These are phyloP conservation scores for Atrina japonica DNA, from an alignment of 2,888 invertebrate genomes.

Conservation along the genomic window DNA sequence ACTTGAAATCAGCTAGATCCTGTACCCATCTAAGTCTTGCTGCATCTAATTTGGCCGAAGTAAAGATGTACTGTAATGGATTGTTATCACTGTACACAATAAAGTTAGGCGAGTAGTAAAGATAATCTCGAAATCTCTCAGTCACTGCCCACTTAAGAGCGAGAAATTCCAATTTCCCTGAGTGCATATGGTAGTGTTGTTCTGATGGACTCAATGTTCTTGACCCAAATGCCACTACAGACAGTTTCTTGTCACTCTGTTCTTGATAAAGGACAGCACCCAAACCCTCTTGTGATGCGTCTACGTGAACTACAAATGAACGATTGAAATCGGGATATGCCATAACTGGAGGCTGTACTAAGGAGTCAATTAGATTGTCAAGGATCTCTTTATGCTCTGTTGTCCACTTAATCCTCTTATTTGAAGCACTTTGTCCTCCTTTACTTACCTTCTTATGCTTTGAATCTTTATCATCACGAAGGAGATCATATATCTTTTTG, in stretches of 20 bases:
- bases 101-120: constrained; percentile 43
- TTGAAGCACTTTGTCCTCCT: constrained; percentile 21
- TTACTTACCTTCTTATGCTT: too few relatives aligned
- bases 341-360: too few relatives aligned
- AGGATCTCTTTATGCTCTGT: constrained; percentile 19
- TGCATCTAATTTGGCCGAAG: constrained; percentile 37
- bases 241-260: constrained; percentile 28
- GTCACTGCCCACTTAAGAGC: constrained; percentile 37
- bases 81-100: too few relatives aligned
- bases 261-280: constrained; percentile 35
- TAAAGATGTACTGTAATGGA: constrained; percentile 35
- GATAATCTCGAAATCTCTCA: constrained; percentile 45
- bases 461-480: constrained; percentile 25
- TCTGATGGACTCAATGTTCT: constrained; percentile 52
- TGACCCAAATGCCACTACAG: constrained; percentile 54
- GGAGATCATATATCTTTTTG: constrained; percentile 43
- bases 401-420: constrained; percentile 27
- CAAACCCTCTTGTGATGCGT: too few relatives aligned
- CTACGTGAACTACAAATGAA: constrained; percentile 23
- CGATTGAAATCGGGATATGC: constrained; percentile 22
- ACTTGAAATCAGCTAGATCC: constrained; percentile 16
- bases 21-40: constrained; percentile 21
- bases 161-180: constrained; percentile 46
- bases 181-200: constrained; percentile 51
- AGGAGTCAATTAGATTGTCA: constrained; percentile 32